Base-by-base conservation (phyloP, 2,113 vertebrate species). In the Xiphophorus couchianus region DNA sequence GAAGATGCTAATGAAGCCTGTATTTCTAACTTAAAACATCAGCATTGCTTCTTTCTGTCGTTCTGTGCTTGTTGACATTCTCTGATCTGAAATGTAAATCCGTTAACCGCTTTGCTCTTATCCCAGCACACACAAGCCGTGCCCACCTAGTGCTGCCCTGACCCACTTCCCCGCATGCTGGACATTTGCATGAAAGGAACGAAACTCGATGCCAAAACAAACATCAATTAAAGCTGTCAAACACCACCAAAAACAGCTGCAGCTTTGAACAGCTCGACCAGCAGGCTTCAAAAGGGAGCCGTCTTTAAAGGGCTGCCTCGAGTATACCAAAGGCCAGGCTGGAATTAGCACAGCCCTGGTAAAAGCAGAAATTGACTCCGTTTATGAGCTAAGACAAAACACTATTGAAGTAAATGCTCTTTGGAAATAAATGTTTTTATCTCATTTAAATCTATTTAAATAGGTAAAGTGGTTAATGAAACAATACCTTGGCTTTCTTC, bases 161-260 rank as follows among this genome's bases (percentile, higher is more conserved):
- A 95, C 93, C 94, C 91, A 93, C 92, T 93, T 93, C 90, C n/a
- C 86, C 77, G 84, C 90, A 89, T 91, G 92, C 87, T 85, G 92
- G 93, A 93, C 94, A 93, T 94, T 93, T 92, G 93, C 92, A 94
- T 95, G 91, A 94, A 94, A 94, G 93, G 91, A 93, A 90, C 86
- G 89, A 91, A 94, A 94, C 91, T 90, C 77, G 29, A 93, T 93
- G 93, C 93, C 94, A 95, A 94, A 94, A 94, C 93, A 94, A 95
- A 94, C 94, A 95, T 95, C 94, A 95, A 95, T 95, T 95, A 94
- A 93, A 93, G 93, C 94, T 94, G 93, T 94, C 94, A 94, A 94
- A 93, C 91, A 92, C 82, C 93, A 93, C 88, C 90, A 90, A 94
- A 94, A 94, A 94, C 94, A 95, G 94, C 94, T 95, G 94, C 93